A percentile compares a stretch with the other conserved stretches of the same genome.
Evolutionary conservation across 1,140 invertebrate genomes (phyloP).

Genomic region (Listronotus oregonensis): DNA sequence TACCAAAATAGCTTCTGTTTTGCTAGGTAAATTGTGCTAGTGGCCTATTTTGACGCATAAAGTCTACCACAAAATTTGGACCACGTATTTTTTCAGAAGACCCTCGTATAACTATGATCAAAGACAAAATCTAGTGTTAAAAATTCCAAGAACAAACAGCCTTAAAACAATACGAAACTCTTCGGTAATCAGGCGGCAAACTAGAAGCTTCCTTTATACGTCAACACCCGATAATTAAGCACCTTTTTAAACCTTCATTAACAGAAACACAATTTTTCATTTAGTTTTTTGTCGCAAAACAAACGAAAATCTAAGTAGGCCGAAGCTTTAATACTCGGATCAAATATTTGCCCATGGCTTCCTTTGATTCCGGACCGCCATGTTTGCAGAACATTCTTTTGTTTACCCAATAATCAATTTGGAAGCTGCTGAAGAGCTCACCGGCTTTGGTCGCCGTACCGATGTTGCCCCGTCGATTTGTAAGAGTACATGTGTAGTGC

Average conservation of each 20-base stretch:
- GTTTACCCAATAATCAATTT: constrained; percentile 39
- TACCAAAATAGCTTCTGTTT: too few species aligned
- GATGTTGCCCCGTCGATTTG: constrained; percentile 29
- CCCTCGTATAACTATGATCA: too few species aligned
- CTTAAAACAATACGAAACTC: constrained; percentile 12
- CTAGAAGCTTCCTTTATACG: constrained; percentile 12
- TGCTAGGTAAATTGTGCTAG: too few species aligned
- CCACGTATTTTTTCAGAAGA: too few species aligned
- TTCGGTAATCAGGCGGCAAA: constrained; percentile 19
- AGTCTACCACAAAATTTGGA: too few species aligned
- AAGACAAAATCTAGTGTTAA: constrained; percentile 9
- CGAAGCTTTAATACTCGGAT: constrained; percentile 34
- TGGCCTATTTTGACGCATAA: too few species aligned
- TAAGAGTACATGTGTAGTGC: background rate
- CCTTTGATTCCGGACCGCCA: constrained; percentile 27
- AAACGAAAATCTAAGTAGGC: constrained; percentile 38
- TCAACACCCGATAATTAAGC: constrained; percentile 17
- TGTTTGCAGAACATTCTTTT: constrained; percentile 36
- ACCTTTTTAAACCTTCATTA: constrained; percentile 37
- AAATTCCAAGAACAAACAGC: constrained; percentile 5
- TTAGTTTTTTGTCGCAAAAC: constrained; percentile 39
- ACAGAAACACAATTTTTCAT: constrained; percentile 38
- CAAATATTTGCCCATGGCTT: constrained; percentile 33
- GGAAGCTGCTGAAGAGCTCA: constrained; percentile 33
- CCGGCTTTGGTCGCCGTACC: constrained; percentile 32